Base-by-base conservation (phyloP, 2,888 invertebrate genomes). In the Mythimna ferrago region DNA sequence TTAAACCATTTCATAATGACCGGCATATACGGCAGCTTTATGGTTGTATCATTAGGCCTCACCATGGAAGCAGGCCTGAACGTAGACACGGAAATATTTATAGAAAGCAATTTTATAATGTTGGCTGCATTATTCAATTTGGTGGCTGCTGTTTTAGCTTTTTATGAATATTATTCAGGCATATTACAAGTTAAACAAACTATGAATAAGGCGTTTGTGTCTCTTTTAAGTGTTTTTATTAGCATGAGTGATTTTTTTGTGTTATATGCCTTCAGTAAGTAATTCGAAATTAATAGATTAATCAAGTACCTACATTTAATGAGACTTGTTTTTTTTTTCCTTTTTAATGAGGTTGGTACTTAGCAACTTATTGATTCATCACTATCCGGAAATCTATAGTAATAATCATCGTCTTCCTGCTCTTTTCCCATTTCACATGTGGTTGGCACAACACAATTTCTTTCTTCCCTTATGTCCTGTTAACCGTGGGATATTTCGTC, bases 21-120 rank as follows among this genome's bases (percentile, higher is more conserved):
- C 1, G 94, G 94, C 44, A 85, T 92, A 0, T 93, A 88, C 35
- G 93, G 94, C 5, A 82, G 90, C 19, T 91, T 88, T 63, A 56
- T 86, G 1, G 72, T 92, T 2, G 68, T 93, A 3, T 86, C 88
- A 1, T 71, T 93, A 1, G 94, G 93, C 1, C 88, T 94, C 35
- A 77, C 94, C 6, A 53, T 93, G 3, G 93, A 94, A 78, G 88
- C 87, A 6, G 93, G 89, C 7, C 71, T 94, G 4, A 72, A 83
- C 2, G 1, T 79, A 0, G 78, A 44, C 11, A 64, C 89, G 3
- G 88, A 92, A 64, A 76, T 78, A 48, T 85, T 86, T 35, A 73
- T 92, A n/a, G 90, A 89, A 71, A 67, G 63, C 11, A 70, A 77
- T 1, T 89, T 92, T n/a, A 76, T 93, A 11, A 32, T 82, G 3